Evolutionary conservation across 2,888 invertebrate species (phyloP).

Genomic region (Sesia apiformis): DNA sequence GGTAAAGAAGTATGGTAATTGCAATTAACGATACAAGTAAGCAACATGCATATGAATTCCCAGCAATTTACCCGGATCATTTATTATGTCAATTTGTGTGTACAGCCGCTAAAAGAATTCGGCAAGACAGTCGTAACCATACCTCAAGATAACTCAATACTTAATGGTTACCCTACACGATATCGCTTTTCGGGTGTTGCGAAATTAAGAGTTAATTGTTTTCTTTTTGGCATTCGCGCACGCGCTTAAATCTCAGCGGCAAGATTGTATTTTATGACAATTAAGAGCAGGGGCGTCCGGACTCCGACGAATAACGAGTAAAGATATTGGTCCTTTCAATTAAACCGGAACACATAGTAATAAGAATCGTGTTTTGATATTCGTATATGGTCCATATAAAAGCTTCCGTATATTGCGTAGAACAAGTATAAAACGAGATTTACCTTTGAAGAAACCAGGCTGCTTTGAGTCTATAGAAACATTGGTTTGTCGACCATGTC

Average conservation of each 20-base stretch:
- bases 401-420: not conserved
- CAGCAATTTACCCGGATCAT: slow-evolving; percentile 21
- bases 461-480: too few species aligned
- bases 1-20: slow-evolving; percentile 1
- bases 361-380: not conserved
- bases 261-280: slow-evolving; percentile 36
- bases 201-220: slow-evolving; percentile 43
- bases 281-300: slow-evolving; percentile 22
- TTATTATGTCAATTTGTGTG: slow-evolving; percentile 24
- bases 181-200: slow-evolving; percentile 41
- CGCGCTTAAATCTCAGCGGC: slow-evolving; percentile 27
- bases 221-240: slow-evolving; percentile 30
- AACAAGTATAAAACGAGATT: too few species aligned
- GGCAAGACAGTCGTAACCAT: slow-evolving; percentile 20
- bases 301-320: slow-evolving; percentile 17
- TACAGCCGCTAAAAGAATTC: slow-evolving; percentile 16
- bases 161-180: slow-evolving; percentile 41
- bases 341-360: slow-evolving; percentile 11
- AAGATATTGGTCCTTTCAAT: slow-evolving; percentile 14
- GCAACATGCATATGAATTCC: slow-evolving; percentile 12
- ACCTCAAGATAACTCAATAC: slow-evolving; percentile 29
- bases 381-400: not conserved
- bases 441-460: too few species aligned
- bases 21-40: slow-evolving; percentile 14
- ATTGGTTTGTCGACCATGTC: too few species aligned